Conservation (phyloP, 2,888 invertebrate species). For the Perizoma flavofasciatum region DNA sequence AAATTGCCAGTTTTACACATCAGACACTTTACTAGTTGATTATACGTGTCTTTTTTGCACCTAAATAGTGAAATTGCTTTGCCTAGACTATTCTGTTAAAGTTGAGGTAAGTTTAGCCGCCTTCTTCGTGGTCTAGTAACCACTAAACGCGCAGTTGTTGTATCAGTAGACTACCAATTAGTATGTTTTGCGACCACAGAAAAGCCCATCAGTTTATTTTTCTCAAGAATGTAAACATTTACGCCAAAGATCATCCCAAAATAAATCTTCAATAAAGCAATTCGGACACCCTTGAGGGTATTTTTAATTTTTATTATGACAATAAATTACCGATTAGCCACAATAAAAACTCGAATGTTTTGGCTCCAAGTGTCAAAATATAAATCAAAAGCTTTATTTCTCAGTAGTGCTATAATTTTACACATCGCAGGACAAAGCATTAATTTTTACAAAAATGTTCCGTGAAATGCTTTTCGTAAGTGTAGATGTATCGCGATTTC, state of each 20-base stretch:
- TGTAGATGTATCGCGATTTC: constrained; percentile 49
- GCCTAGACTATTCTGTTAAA: constrained; percentile 19
- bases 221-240: constrained; percentile 9
- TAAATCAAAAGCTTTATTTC: constrained; percentile 69
- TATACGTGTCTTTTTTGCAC: constrained; percentile 38
- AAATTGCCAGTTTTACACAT: constrained; percentile 71
- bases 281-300: constrained; percentile 47
- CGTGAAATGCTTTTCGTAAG: constrained; percentile 51
- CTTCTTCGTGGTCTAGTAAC: constrained; percentile 52
- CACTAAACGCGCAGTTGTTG: constrained; percentile 30
- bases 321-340: constrained; percentile 66
- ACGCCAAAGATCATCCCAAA: constrained; percentile 11
- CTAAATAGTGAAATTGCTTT: constrained; percentile 48
- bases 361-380: constrained; percentile 74
- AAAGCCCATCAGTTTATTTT: constrained; percentile 9
- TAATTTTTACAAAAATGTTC: constrained; percentile 62
- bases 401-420: constrained; percentile 68
- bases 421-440: constrained; percentile 68
- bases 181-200: background rate
- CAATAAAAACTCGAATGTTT: constrained; percentile 70
- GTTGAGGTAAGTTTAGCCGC: constrained; percentile 33
- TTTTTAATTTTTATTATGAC: constrained; percentile 67
- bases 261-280: constrained; percentile 34
- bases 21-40: constrained; percentile 56
- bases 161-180: constrained; percentile 9